Percentiles rank a stretch among this genome's conserved stretches.
phyloP scores from a whole-genome alignment of 1,140 invertebrate species.

The Popillia japonica region DNA sequence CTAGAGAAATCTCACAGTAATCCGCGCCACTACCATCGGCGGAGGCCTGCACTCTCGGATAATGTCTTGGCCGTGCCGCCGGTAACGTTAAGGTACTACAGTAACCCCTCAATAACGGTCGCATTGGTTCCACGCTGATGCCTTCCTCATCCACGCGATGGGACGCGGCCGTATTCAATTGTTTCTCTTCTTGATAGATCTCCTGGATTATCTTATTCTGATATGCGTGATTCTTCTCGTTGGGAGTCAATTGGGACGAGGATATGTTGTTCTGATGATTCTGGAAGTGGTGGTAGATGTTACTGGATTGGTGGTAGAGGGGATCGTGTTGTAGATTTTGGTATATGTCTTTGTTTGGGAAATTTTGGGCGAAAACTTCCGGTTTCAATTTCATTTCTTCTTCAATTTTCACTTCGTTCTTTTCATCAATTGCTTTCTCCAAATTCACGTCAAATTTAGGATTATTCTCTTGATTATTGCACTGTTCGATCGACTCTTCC shows the following conservation, averaged over 20 bases:
- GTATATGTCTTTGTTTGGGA: neutral
- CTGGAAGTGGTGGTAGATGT: neutral
- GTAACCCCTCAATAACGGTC: constrained; percentile 84
- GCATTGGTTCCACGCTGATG: constrained; percentile 90
- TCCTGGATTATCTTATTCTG: constrained; percentile 17
- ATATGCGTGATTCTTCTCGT: constrained; percentile 29
- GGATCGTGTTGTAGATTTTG: neutral
- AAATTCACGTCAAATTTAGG: constrained; percentile 34
- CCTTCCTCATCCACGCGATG: neutral
- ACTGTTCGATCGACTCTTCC: constrained; percentile 44
- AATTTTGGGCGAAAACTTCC: neutral
- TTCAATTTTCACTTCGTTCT: neutral
- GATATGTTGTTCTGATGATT: constrained; percentile 25
- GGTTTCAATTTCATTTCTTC: neutral
- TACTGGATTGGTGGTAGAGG: neutral
- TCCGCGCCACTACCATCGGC: constrained; percentile 59
- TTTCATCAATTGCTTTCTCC: constrained; percentile 36
- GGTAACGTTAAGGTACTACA: constrained; percentile 77
- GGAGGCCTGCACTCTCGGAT: constrained; percentile 58
- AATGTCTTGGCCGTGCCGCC: constrained; percentile 59
- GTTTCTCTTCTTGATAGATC: constrained; percentile 25
- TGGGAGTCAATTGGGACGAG: neutral
- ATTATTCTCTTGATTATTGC: constrained; percentile 4
- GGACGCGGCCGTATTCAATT: constrained; percentile 4
- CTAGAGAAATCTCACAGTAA: constrained; percentile 65